A percentile compares a stretch with the other conserved stretches of the same genome.
phyloP scores from a whole-genome alignment of 1,140 invertebrate species.

The Panagrolaimus sp. region DNA sequence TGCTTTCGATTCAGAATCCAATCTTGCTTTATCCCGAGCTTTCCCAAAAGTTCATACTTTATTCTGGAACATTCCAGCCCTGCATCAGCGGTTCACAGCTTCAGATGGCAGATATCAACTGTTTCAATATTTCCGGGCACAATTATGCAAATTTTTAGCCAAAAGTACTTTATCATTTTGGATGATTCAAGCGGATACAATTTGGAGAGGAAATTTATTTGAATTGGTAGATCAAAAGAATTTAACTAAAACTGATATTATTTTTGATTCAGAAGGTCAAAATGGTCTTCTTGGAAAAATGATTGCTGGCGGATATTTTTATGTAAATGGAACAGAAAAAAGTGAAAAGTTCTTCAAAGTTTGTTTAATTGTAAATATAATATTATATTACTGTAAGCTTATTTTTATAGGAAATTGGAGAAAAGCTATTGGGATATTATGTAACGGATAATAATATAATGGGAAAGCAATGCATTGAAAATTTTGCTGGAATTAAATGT shows the following conservation, averaged over 20 bases:
- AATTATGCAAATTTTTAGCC: constrained; percentile 30
- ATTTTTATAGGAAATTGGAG: constrained; percentile 8
- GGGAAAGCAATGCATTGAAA: constrained; percentile 33
- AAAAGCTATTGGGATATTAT: constrained; percentile 38
- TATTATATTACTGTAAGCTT: background rate
- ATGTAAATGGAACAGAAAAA: constrained; percentile 28
- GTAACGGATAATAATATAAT: constrained; percentile 46
- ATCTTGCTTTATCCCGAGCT: constrained; percentile 21
- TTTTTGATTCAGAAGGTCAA: constrained; percentile 42
- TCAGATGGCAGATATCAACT: constrained; percentile 47
- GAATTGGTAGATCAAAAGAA: constrained; percentile 31
- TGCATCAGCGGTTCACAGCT: constrained; percentile 35
- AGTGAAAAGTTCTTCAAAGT: constrained; percentile 33
- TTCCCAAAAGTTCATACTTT: constrained; percentile 38
- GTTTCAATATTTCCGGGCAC: constrained; percentile 47
- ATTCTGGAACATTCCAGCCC: constrained; percentile 26
- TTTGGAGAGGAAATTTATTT: constrained; percentile 45
- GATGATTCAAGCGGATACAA: constrained; percentile 50
- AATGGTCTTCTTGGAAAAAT: constrained; percentile 27
- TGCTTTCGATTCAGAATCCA: constrained; percentile 38
- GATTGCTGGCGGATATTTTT: constrained; percentile 48
- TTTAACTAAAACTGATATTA: constrained; percentile 19
- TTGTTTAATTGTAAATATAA: background rate
- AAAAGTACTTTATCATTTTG: constrained; percentile 25
- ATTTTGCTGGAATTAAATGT: constrained; percentile 26